Conservation (phyloP, 2,113 vertebrate species). For the Notarius quadriscutis region DNA sequence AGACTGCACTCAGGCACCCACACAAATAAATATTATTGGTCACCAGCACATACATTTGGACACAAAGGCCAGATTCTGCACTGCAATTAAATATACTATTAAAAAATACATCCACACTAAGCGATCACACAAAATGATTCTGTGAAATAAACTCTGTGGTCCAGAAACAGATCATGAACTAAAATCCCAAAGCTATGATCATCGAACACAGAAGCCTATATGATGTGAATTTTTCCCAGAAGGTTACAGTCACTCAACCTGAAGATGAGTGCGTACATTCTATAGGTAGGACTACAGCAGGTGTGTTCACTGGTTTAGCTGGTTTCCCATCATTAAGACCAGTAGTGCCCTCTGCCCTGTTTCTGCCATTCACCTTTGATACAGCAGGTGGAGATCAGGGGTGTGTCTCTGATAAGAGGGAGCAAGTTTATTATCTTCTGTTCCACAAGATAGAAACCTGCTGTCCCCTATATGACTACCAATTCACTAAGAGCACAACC, state of each 20-base stretch:
- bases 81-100: slow-evolving; percentile 22
- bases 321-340: slow-evolving; percentile 25
- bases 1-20: slow-evolving; percentile 21
- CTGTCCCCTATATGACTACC: slow-evolving; percentile 3
- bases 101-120: slow-evolving; percentile 17
- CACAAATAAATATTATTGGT: slow-evolving; percentile 33
- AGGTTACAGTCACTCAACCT: background rate
- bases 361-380: slow-evolving; percentile 53
- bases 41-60: slow-evolving; percentile 19
- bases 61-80: slow-evolving; percentile 26
- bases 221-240: background rate
- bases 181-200: background rate
- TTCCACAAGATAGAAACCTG: slow-evolving; percentile 15
- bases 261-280: background rate
- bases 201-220: background rate
- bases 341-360: slow-evolving; percentile 41
- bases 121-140: background rate
- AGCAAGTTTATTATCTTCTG: slow-evolving; percentile 31
- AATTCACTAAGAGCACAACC: slow-evolving; percentile 2
- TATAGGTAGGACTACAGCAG: background rate
- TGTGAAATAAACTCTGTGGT: background rate
- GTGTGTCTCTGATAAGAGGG: slow-evolving; percentile 49
- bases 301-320: background rate
- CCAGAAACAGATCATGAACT: background rate
- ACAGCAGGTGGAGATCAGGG: slow-evolving; percentile 35